phyloP scores from a whole-genome alignment of 2,888 invertebrate genomes.

The Synergus japonicus region DNA sequence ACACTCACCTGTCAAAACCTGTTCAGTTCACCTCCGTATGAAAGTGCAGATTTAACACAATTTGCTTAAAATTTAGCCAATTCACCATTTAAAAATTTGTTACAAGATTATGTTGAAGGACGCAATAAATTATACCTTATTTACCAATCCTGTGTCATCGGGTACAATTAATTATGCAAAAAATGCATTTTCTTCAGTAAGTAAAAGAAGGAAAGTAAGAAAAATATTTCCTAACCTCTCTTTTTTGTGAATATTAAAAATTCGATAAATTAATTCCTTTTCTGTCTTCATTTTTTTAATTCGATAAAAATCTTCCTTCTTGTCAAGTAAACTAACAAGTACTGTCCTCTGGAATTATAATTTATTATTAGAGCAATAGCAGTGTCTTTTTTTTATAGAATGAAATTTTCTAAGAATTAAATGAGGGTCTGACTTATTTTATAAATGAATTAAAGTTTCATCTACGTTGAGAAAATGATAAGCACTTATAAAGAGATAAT shows the following conservation, averaged over 20 bases:
- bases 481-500: slow-evolving; percentile 5
- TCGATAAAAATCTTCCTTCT: neutral
- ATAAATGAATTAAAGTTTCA: neutral
- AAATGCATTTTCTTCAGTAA: slow-evolving; percentile 61
- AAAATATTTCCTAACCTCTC: slow-evolving; percentile 19
- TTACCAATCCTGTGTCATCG: slow-evolving; percentile 65
- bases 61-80: neutral
- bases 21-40: neutral
- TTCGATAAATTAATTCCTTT: too few species aligned
- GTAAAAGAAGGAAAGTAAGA: slow-evolving; percentile 47
- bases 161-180: slow-evolving; percentile 60
- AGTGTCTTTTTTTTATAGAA: neutral
- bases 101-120: slow-evolving; percentile 63
- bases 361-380: neutral
- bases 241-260: neutral
- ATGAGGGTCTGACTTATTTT: neutral
- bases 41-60: neutral
- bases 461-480: slow-evolving; percentile 2
- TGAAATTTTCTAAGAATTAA: neutral
- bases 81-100: neutral
- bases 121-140: slow-evolving; percentile 61
- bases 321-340: neutral
- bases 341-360: neutral
- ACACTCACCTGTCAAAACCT: neutral
- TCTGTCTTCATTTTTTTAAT: neutral